Base-by-base conservation (phyloP, 2,797 vertebrate species). In the Monodelphis domestica region DNA sequence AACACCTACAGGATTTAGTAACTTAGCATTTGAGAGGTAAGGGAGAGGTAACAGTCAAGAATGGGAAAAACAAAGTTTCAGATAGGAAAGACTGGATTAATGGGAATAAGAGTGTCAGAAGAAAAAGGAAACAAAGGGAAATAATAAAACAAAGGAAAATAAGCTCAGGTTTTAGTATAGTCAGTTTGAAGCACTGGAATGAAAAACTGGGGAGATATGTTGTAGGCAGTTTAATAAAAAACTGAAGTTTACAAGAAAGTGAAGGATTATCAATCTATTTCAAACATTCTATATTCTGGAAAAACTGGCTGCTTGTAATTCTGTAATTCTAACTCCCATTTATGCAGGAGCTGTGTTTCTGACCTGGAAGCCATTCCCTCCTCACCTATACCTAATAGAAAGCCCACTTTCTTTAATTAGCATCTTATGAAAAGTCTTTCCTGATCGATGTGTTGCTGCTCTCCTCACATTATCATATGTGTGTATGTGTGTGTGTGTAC, bases 21-120 rank as follows among this genome's bases (percentile, higher is more conserved):
- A 94, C 38, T 91, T 94, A 53, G 63, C 24, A 88, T 26, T 92
- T 91, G 51, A 92, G 29, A 78, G 21, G 4, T 26, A 24, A 78
- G 38, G 29, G 29, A 56, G 28, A 28, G 2, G 57, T 26, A 57
- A 29, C 9, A 33, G 56, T 59, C 15, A 78, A 78, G 70, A 24
- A 78, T 78, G 17, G 45, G 9, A 78, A 45, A 38, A 78, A 2
- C 17, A 21, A 78, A 78, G 21, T 45, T 78, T 78, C 70, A 38
- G 17, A 78, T 78, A 21, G 70, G 63, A 11, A 70, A 70, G n/a
- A 10, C n/a, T 38, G 21, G 63, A 70, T 38, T n/a, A 78, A 45
- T 78, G 38, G 3, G 12, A 78, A 21, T 21, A n/a, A n/a, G 38
- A 70, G 70, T 45, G 21, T 10, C 38, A 78, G n/a, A 78, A 78